Conservation (phyloP, 2,888 invertebrate species). For the Epicampocera succincta region DNA sequence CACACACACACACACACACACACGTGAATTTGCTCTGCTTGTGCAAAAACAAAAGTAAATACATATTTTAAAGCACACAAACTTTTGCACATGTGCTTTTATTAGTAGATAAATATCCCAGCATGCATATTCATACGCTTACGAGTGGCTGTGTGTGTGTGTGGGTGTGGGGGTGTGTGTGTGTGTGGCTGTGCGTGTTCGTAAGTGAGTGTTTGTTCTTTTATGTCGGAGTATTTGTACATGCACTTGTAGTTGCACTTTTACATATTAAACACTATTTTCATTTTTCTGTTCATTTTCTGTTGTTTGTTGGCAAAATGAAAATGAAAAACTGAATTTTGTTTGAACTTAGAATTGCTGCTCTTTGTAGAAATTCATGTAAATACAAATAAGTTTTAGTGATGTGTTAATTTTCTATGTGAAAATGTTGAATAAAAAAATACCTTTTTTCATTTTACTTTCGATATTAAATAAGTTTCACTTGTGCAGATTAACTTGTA, state of each 20-base stretch:
- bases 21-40: not conserved
- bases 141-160: not conserved
- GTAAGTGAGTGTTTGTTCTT: not conserved
- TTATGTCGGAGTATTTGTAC: constrained; percentile 3
- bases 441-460: constrained; percentile 14
- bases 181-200: not conserved
- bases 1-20: no score
- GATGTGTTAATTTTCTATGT: constrained; percentile 38
- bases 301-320: constrained; percentile 19
- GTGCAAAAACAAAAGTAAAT: constrained; percentile 32
- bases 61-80: constrained; percentile 13
- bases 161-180: not conserved
- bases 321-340: constrained; percentile 27
- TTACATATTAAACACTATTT: constrained; percentile 27
- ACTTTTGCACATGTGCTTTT: constrained; percentile 8
- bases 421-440: not conserved
- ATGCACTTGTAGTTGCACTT: constrained; percentile 37
- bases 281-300: constrained; percentile 15
- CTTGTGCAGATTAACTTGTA: not conserved
- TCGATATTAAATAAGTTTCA: not conserved
- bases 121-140: not conserved
- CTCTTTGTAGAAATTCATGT: not conserved
- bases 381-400: constrained; percentile 29
- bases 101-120: constrained; percentile 32
- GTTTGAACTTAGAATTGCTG: constrained; percentile 32